Evolutionary conservation across 2,797 vertebrate species (phyloP), one percentile per base, ranked within the genome.

Genomic region (Myotis vivesi): DNA sequence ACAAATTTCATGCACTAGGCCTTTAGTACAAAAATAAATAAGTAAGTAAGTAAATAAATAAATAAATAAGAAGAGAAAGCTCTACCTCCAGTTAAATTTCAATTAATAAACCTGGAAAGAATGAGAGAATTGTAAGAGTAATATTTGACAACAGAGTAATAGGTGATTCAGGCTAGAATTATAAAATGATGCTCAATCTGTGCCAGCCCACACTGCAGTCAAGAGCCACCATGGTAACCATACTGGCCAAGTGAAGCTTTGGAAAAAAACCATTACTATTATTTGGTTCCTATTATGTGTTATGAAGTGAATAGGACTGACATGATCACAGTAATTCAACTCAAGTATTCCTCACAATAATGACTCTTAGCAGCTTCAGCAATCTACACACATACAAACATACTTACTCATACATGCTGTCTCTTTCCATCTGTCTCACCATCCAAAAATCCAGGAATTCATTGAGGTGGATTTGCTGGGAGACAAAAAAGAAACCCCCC

Each of bases 181-280:
- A 83, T 41, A 82, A 95, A 85, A 20, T 8, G 11, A 79, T 53
- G 75, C 4, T 93, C 69, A 86, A 53, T 77, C 36, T 82, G 57
- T 25, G 57, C 38, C 44, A 89, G 71, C 80, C 73, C n/a, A 15
- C 86, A 87, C 59, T 89, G 44, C 33, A 91, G 82, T 89, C 28
- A 57, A 38, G 49, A 91, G 81, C 89, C 17, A 76, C 77, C 92
- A 85, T 82, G 66, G 87, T 55, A 89, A 66, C 66, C 66, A 89
- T 51, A 38, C 38, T 80, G 3, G 41, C 23, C 75, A 81, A 81
- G 38, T 71, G 71, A 89, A 88, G 49, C 33, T 84, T 25, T 66
- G 2, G 38, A 30, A 66, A 68, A 64, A 33, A 33, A 57, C 8
- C 12, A 89, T 15, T 76, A 22, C 12, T 30, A 19, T 8, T 17